A percentile compares a stretch with the other conserved stretches of the same genome.
Evolutionary conservation across 2,113 vertebrate genomes (phyloP).

Genomic region (Leucosticte australis): DNA sequence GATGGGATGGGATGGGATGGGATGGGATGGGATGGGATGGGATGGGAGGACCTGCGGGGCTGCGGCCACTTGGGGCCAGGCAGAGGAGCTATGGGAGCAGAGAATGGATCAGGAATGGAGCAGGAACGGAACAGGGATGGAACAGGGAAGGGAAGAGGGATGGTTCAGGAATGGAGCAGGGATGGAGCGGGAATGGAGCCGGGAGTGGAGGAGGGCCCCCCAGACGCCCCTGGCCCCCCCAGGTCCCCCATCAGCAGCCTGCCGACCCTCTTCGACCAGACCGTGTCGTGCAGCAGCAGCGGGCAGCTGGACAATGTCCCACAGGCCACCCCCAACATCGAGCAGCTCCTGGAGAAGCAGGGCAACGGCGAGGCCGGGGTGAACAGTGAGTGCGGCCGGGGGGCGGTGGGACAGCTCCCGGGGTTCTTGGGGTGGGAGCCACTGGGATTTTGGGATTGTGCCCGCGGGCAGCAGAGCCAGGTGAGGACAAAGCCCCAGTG

Average conservation of each 20-base stretch:
- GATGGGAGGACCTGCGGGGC: not conserved
- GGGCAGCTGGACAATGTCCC: conserved; percentile 84
- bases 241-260: conserved; percentile 95
- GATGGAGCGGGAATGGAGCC: not conserved
- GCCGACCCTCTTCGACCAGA: conserved; percentile 90
- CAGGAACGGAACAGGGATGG: too few relatives aligned
- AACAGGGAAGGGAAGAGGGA: not conserved
- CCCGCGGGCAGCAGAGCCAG: not conserved
- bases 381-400: conserved; percentile 83
- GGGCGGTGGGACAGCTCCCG: not conserved
- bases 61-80: too few relatives aligned
- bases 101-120: not conserved
- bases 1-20: too few relatives aligned
- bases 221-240: not conserved
- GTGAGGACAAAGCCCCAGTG: not conserved
- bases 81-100: not conserved
- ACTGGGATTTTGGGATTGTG: not conserved
- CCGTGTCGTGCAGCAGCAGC: conserved; percentile 75
- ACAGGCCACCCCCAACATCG: conserved; percentile 88
- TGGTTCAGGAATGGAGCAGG: not conserved
- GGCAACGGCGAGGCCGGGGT: conserved; percentile 90
- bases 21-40: not conserved
- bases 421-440: not conserved
- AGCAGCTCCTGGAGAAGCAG: conserved; percentile 92
- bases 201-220: not conserved